Evolutionary conservation across 2,113 vertebrate species (phyloP).

Genomic region (Grammomys dolichurus): DNA sequence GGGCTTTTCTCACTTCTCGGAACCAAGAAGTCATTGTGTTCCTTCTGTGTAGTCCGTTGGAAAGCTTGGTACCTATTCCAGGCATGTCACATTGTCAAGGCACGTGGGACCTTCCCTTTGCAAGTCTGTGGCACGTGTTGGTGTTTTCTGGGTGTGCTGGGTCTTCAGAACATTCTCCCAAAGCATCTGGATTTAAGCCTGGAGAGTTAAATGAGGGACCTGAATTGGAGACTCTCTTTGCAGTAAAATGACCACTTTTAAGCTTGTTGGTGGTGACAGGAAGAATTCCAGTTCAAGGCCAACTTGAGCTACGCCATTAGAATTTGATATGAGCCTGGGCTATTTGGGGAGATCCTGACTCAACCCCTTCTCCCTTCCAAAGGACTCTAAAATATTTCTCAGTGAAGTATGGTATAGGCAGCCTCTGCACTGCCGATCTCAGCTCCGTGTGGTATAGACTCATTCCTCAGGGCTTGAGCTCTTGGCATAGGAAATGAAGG

Average conservation of each 20-base stretch:
- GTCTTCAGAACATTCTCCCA: not conserved
- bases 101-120: not conserved
- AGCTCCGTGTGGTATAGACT: not conserved
- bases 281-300: not conserved
- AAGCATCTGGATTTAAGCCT: constrained; percentile 16
- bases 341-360: not conserved
- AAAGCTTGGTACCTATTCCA: not conserved
- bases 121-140: not conserved
- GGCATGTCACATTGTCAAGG: too few species aligned
- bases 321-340: not conserved
- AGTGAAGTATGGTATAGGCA: not conserved
- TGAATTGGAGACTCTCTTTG: not conserved
- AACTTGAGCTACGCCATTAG: not conserved
- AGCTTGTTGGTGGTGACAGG: not conserved
- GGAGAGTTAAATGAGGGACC: not conserved
- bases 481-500: not conserved
- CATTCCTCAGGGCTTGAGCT: not conserved
- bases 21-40: not conserved
- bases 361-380: too few species aligned
- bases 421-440: not conserved
- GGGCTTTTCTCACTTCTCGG: not conserved
- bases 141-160: not conserved
- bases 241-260: not conserved
- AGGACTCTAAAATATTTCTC: not conserved
- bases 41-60: not conserved